These are phyloP conservation scores for Sphenopsis melanotis DNA, from an alignment of 2,797 vertebrate species.

Conservation along the genomic window DNA sequence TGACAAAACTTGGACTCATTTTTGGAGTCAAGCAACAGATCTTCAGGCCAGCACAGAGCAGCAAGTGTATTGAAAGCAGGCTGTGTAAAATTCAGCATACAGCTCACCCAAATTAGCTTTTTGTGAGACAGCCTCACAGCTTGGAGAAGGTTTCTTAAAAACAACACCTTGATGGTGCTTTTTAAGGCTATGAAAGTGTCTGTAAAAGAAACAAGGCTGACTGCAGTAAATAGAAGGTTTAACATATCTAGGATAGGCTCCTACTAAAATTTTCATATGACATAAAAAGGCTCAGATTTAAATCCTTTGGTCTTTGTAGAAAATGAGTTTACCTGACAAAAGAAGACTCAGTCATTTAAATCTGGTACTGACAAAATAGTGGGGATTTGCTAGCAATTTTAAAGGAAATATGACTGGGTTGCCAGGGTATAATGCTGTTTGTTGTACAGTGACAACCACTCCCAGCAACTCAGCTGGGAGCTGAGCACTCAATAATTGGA, in stretches of 20 bases:
- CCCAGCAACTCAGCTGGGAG: neutral
- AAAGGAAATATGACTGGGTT: neutral
- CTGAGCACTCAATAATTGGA: neutral
- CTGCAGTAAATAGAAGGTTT: neutral
- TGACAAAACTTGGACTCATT: conserved; percentile 14
- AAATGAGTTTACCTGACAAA: neutral
- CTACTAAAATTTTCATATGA: neutral
- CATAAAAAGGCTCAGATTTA: neutral
- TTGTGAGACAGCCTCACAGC: neutral
- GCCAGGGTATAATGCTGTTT: neutral
- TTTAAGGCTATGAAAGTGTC: neutral
- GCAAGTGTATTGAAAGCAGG: neutral
- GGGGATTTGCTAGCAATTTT: neutral
- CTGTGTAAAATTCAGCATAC: neutral
- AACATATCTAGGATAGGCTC: neutral
- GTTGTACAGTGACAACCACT: neutral
- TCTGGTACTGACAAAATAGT: neutral
- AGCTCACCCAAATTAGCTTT: neutral
- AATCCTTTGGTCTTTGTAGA: neutral
- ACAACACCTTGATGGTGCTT: neutral
- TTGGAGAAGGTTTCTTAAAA: neutral
- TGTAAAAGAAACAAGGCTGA: neutral
- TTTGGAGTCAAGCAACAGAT: neutral
- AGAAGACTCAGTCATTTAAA: neutral
- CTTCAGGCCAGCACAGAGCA: neutral